A percentile compares a stretch with the other conserved stretches of the same genome.
phyloP scores from a whole-genome alignment of 2,888 invertebrate genomes.

The Dione juno region DNA sequence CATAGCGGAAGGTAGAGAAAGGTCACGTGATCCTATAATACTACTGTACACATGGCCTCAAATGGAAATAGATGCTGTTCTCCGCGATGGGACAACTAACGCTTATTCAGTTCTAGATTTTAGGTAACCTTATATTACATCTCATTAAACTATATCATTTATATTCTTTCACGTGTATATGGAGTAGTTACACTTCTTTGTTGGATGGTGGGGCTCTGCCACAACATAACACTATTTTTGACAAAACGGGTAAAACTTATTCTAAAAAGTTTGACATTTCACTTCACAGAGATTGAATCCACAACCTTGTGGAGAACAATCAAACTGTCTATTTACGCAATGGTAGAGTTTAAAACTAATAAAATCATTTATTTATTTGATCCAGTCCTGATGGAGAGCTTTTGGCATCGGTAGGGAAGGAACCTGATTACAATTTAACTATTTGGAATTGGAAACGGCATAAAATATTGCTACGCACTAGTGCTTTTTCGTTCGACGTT shows the following conservation, averaged over 20 bases:
- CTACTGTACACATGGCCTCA: slow-evolving; percentile 93
- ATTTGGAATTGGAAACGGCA: slow-evolving; percentile 94
- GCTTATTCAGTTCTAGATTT: slow-evolving; percentile 89
- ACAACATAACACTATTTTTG: too few species aligned
- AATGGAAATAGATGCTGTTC: slow-evolving; percentile 88
- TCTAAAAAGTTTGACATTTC: too few species aligned
- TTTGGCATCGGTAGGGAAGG: slow-evolving; percentile 91
- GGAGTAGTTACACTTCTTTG: too few species aligned
- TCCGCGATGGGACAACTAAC: slow-evolving; percentile 89
- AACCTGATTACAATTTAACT: slow-evolving; percentile 94
- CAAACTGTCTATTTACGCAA: not conserved
- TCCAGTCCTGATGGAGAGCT: slow-evolving; percentile 90
- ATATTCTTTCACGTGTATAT: not conserved
- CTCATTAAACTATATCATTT: too few species aligned
- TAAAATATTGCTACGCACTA: slow-evolving; percentile 89
- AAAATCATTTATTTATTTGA: slow-evolving; percentile 44
- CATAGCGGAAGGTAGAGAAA: slow-evolving; percentile 87
- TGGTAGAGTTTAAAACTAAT: not conserved
- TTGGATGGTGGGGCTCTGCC: too few species aligned
- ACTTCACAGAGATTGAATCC: too few species aligned
- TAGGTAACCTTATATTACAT: slow-evolving; percentile 81
- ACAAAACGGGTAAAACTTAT: too few species aligned
- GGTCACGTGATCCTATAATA: slow-evolving; percentile 86
- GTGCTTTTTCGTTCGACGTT: slow-evolving; percentile 93
- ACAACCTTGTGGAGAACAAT: too few species aligned